Evolutionary conservation across 23 tunicate species (phyloP), one percentile per base, ranked within the genome.

Genomic region (Ciona savignyi): DNA sequence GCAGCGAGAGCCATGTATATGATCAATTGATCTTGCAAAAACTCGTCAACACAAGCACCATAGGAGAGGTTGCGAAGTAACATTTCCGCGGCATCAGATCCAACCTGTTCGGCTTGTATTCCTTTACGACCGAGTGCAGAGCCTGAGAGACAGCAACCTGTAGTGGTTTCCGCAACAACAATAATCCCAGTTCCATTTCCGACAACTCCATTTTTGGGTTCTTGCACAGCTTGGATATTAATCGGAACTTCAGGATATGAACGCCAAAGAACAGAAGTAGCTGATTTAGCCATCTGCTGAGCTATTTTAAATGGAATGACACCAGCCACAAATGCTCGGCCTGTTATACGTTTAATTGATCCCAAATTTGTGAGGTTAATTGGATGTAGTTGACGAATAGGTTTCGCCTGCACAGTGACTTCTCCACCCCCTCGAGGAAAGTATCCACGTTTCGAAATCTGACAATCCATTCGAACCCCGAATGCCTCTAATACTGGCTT

Each of bases 251-350:
- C 96, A 4, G 88, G 64, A 35, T 82, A 77, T 0, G 88, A 77
- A 27, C 88, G 70, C 88, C 88, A 82, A 32, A 88, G 35, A 1
- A 88, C 84, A 4, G 88, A 82, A 0, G 88, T 82, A 3, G 96
- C 96, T 30, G 89, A 83, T 73, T 88, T 82, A 21, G 96, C 88
- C 96, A 88, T 88, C 78, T 88, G 88, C 65, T 82, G 96, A 24
- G 96, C 96, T 20, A 88, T 82, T 62, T 87, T 87, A 74, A 87
- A 87, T 0, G 96, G 96, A 19, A 88, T 82, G 4, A 88, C 96
- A 51, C 96, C 96, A 22, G 96, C 96, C 25, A 88, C 96, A 77
- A 88, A 88, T 1, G 96, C 96, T 33, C 88, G 68, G 23, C 96
- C 96, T 63, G 88, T 88, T 27, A 88, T 88, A 27, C 88, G 80